phyloP scores from a whole-genome alignment of 2,888 invertebrate genomes.

The Eupithecia pulchellata region DNA sequence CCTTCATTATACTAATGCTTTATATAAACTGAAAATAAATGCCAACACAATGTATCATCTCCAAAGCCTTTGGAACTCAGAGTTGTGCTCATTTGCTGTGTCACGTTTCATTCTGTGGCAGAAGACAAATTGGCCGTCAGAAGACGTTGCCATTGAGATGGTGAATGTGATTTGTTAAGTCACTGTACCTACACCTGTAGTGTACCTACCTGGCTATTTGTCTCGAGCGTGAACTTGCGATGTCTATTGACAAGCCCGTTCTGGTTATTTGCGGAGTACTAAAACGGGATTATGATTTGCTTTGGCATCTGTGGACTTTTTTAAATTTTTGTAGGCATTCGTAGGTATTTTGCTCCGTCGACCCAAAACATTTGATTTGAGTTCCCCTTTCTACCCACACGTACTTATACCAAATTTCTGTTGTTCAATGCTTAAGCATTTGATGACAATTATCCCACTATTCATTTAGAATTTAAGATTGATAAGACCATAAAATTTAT shows the following conservation, averaged over 20 bases:
- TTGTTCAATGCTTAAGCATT: too few relatives aligned
- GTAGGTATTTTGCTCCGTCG: too few relatives aligned
- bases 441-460: too few relatives aligned
- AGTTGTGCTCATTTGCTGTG: slow-evolving; percentile 47
- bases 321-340: too few relatives aligned
- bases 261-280: neutral
- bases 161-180: slow-evolving; percentile 63
- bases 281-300: neutral
- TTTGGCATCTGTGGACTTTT: neutral
- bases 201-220: slow-evolving; percentile 27
- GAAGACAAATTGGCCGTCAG: slow-evolving; percentile 63
- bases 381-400: too few relatives aligned
- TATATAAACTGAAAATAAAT: neutral
- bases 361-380: too few relatives aligned
- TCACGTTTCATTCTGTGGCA: slow-evolving; percentile 40
- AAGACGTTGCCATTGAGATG: slow-evolving; percentile 61
- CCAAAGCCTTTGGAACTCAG: slow-evolving; percentile 41
- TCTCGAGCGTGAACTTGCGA: neutral
- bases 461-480: too few relatives aligned
- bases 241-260: neutral
- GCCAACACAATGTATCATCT: slow-evolving; percentile 4
- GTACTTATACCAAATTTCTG: too few relatives aligned
- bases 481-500: too few relatives aligned
- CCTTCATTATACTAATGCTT: too few relatives aligned
- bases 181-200: slow-evolving; percentile 53